Evolutionary conservation across 37 sponge, comb jelly and placozoan species (phyloP), one percentile per base, ranked within the genome.

Genomic region (Chondrosia reniformis): DNA sequence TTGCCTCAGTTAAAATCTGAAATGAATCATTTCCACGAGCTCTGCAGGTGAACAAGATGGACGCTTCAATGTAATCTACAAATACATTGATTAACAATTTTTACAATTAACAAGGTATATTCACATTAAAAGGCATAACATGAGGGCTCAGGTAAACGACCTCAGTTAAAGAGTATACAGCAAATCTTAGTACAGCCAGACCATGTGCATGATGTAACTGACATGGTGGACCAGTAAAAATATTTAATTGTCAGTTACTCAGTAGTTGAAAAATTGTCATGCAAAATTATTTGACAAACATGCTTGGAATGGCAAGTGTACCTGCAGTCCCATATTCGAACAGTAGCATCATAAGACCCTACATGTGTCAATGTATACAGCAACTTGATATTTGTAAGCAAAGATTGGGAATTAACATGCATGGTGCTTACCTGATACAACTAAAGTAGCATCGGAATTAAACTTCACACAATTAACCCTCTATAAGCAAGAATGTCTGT

Each of bases 341-440:
- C 85, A 54, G 90, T 87, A 15, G 94, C 56, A 54, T 93, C 94
- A 78, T 93, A 93, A 15, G 94, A 93, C 31, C 88, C 94, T 93
- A 21, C 30, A 54, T 38, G 30, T 30, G 57, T 19, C 33, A 38
- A 84, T 27, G 22, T 39, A 63, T 37, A 76, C 42, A 25, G 38
- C 44, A 72, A n/a, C 21, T 12, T 12, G 58, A 67, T 69, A 52
- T 61, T 79, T 65, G 25, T 30, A 67, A 17, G 10, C 15, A 30
- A 13, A 8, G 8, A 44, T 22, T 30, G 44, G 22, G 13, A 41
- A 45, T 7, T 12, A 25, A 46, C 42, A 45, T 17, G 54, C n/a
- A n/a, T n/a, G n/a, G n/a, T 45, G 32, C 76, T 33, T 36, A 92
- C 93, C 96, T 67, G 96, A 87, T 57, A 95, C 24, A 19, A 89